phyloP scores from a whole-genome alignment of 2,113 vertebrate genomes.

The Euleptes europaea region DNA sequence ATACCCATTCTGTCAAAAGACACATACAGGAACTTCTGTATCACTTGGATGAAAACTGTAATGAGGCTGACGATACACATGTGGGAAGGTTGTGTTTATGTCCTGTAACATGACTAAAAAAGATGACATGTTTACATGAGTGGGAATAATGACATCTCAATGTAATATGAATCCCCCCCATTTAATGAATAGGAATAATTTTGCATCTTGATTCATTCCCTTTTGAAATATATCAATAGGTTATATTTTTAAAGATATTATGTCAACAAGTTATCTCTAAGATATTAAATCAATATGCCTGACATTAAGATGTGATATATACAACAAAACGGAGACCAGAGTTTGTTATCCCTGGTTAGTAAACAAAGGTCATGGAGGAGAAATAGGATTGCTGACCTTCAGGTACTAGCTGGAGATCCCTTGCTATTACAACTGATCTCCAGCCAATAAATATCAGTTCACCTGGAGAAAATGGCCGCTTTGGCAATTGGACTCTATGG shows the following conservation, averaged over 20 bases:
- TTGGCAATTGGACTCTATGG: too few relatives aligned
- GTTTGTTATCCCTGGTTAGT: neutral
- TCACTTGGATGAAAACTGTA: neutral
- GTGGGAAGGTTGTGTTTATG: neutral
- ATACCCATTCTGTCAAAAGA: neutral
- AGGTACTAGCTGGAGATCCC: too few relatives aligned
- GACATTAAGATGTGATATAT: neutral
- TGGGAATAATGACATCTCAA: neutral
- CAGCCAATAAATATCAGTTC: too few relatives aligned
- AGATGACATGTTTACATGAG: neutral
- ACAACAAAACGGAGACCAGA: neutral
- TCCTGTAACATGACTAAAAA: neutral
- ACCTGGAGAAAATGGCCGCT: too few relatives aligned
- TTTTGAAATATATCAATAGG: neutral
- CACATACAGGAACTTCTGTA: neutral
- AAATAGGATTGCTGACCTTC: too few relatives aligned
- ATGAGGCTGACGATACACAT: neutral
- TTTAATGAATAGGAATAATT: neutral
- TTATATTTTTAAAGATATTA: too few relatives aligned
- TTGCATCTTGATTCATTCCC: neutral
- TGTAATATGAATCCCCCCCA: neutral
- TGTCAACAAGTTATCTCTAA: too few relatives aligned
- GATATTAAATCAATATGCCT: neutral
- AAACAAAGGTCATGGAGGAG: neutral
- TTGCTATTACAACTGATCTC: too few relatives aligned